Percentiles rank a stretch among this genome's conserved stretches.
phyloP scores from a whole-genome alignment of 2,888 invertebrate species.

The Tetragonula carbonaria region DNA sequence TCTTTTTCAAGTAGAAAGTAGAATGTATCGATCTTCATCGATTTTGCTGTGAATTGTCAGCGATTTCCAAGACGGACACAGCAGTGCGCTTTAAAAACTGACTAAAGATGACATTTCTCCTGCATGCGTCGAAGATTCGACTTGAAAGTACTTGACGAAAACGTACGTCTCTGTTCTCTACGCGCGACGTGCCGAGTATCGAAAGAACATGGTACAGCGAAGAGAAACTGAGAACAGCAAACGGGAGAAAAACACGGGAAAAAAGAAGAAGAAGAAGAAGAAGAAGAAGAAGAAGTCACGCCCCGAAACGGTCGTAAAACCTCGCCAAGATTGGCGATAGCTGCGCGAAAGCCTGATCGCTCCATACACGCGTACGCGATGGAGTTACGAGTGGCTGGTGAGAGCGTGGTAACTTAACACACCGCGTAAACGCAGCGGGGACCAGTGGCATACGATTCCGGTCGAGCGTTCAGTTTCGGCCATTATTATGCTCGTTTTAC shows the following conservation, averaged over 20 bases:
- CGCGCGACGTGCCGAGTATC: too few relatives aligned
- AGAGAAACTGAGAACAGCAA: background rate
- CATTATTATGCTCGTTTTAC: constrained; percentile 53
- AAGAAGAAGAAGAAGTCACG: constrained; percentile 43
- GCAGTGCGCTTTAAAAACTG: too few relatives aligned
- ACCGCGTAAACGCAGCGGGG: constrained; percentile 31
- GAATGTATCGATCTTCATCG: background rate
- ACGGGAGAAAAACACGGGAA: background rate
- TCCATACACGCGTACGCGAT: constrained; percentile 33
- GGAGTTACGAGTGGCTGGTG: constrained; percentile 47
- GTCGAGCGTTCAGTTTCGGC: constrained; percentile 46
- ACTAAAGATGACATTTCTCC: too few relatives aligned
- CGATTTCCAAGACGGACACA: too few relatives aligned
- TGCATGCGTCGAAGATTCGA: too few relatives aligned
- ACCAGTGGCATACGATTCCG: constrained; percentile 15
- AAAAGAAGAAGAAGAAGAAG: background rate
- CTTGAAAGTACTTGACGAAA: too few relatives aligned
- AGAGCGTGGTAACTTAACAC: constrained; percentile 44
- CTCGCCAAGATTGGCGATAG: constrained; percentile 32
- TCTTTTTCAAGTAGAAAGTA: too few relatives aligned
- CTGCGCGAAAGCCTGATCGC: constrained; percentile 38
- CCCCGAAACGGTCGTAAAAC: constrained; percentile 52
- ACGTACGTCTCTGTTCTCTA: too few relatives aligned
- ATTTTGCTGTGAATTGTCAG: too few relatives aligned
- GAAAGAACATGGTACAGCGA: too few relatives aligned